A percentile compares a stretch with the other conserved stretches of the same genome.
Evolutionary conservation across 2,113 vertebrate species (phyloP).

Genomic region (Diphyllodes magnificus): DNA sequence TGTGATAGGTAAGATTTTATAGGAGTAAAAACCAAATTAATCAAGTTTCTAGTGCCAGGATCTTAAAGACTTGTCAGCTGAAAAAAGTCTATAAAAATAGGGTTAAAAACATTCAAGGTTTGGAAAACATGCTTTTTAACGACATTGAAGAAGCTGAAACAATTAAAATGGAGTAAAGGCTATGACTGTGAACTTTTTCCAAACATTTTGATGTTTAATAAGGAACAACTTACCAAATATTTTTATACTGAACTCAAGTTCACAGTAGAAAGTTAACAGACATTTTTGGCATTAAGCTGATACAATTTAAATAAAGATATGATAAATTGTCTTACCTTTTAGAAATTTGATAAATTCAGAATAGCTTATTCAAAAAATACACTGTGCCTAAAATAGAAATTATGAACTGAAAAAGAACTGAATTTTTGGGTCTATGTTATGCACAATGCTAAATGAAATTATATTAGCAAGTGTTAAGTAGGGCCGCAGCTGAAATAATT

Average conservation of each 20-base stretch:
- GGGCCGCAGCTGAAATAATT: not conserved
- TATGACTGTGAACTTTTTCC: not conserved
- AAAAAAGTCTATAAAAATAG: not conserved
- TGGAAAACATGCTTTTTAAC: not conserved
- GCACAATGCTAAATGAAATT: not conserved
- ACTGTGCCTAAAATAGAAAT: not conserved
- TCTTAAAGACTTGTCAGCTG: not conserved
- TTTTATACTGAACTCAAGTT: not conserved
- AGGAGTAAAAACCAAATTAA: not conserved
- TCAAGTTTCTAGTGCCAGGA: not conserved
- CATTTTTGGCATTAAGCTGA: not conserved
- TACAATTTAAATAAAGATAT: not conserved
- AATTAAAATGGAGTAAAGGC: not conserved
- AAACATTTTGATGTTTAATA: not conserved
- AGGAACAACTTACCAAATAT: not conserved
- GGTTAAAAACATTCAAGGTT: not conserved
- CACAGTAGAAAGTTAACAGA: not conserved
- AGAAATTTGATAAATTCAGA: not conserved
- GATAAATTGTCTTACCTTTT: not conserved
- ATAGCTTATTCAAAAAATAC: not conserved
- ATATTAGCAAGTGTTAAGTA: not conserved
- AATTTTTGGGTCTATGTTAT: not conserved
- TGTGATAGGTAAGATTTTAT: not conserved
- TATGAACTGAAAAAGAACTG: not conserved
- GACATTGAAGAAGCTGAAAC: not conserved